Conservation (phyloP, 1,140 invertebrate species). For the Formica exsecta region DNA sequence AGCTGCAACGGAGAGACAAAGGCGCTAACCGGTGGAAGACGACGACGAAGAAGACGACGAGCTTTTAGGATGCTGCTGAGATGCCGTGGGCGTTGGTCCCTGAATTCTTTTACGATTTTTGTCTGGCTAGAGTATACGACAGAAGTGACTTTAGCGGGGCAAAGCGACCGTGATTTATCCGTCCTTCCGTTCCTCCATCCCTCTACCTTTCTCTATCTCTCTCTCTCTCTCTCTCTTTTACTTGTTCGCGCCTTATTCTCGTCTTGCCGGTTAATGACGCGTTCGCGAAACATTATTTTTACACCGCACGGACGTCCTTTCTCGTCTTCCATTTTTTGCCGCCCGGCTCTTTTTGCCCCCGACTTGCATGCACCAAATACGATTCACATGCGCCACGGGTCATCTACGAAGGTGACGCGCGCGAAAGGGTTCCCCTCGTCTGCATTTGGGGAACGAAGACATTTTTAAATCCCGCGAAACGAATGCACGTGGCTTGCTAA, state of each 20-base stretch:
- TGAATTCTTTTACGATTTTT: constrained; percentile 81
- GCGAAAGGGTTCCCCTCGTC: constrained; percentile 21
- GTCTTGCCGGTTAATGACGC: constrained; percentile 74
- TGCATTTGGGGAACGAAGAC: background rate
- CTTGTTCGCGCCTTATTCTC: constrained; percentile 71
- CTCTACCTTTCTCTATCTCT: too few relatives aligned
- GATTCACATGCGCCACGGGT: constrained; percentile 37
- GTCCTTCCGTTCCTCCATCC: constrained; percentile 67
- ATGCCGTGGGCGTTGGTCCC: constrained; percentile 68
- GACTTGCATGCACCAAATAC: constrained; percentile 51
- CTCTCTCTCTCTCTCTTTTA: constrained; percentile 3
- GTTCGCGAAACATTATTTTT: constrained; percentile 77
- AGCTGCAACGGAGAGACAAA: constrained; percentile 38
- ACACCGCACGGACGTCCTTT: constrained; percentile 53
- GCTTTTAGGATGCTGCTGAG: constrained; percentile 6
- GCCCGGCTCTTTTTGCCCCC: background rate
- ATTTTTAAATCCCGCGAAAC: constrained; percentile 29
- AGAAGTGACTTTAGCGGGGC: constrained; percentile 66
- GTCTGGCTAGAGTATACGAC: constrained; percentile 69
- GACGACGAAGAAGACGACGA: constrained; percentile 6
- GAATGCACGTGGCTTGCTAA: background rate
- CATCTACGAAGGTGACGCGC: constrained; percentile 24
- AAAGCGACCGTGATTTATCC: constrained; percentile 78
- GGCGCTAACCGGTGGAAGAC: constrained; percentile 3
- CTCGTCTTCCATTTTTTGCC: constrained; percentile 28